A percentile compares a stretch with the other conserved stretches of the same genome.
Conservation (phyloP, 2,113 vertebrate species). For the Isurus oxyrinchus region DNA sequence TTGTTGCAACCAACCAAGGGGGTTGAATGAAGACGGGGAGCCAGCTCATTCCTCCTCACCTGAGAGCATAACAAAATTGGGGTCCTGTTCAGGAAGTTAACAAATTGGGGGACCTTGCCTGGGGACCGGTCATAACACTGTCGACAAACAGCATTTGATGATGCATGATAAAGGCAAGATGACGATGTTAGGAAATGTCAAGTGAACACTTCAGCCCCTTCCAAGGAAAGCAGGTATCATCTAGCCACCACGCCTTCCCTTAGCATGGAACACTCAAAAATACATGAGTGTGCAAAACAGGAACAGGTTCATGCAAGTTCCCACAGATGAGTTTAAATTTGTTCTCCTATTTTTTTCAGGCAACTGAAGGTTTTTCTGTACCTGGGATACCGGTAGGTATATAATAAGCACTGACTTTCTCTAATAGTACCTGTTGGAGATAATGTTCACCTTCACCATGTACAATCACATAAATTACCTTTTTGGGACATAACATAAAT, state of each 20-base stretch:
- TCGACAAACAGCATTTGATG: neutral
- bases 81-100: too few relatives aligned
- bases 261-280: neutral
- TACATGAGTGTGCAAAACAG: neutral
- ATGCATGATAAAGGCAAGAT: neutral
- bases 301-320: neutral
- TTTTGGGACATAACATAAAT: neutral
- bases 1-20: too few relatives aligned
- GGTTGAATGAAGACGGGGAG: too few relatives aligned
- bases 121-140: neutral
- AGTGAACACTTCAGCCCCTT: neutral
- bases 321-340: neutral
- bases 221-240: neutral
- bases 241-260: neutral
- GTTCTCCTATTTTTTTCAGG: neutral
- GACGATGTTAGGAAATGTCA: neutral
- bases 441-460: neutral
- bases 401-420: neutral
- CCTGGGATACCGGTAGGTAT: conserved; percentile 23
- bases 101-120: too few relatives aligned
- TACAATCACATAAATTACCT: neutral
- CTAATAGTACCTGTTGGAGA: neutral
- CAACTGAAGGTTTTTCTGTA: neutral
- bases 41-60: too few relatives aligned
- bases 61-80: too few relatives aligned